Conservation (phyloP, 2,888 invertebrate species). For the Lydus trimaculatus region DNA sequence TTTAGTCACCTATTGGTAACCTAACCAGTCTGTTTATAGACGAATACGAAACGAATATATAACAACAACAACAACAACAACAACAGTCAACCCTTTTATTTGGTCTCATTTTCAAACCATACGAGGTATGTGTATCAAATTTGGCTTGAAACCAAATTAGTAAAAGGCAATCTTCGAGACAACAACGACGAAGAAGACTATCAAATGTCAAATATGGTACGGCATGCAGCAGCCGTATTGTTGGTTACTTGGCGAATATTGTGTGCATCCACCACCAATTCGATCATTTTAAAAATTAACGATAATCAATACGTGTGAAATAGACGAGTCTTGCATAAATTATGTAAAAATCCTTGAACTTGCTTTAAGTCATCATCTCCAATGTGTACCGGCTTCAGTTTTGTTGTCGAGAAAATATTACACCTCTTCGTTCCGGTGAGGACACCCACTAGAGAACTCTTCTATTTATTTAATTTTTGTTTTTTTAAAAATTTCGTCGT, state of each 20-base stretch:
- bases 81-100: conserved; percentile 51
- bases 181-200: conserved; percentile 38
- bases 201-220: conserved; percentile 60
- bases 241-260: conserved; percentile 35
- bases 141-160: conserved; percentile 61
- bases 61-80: conserved; percentile 2
- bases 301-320: too few relatives aligned
- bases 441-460: neutral
- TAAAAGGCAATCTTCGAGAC: conserved; percentile 55
- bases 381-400: too few relatives aligned
- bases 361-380: conserved; percentile 18
- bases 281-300: conserved; percentile 11
- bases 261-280: conserved; percentile 38
- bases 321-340: too few relatives aligned
- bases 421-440: neutral
- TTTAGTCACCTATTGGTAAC: conserved; percentile 4
- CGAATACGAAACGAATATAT: conserved; percentile 1
- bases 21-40: neutral
- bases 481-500: too few relatives aligned
- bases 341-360: conserved; percentile 33
- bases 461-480: neutral
- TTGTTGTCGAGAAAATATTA: too few relatives aligned
- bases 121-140: conserved; percentile 59
- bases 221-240: conserved; percentile 51
- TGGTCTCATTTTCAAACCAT: conserved; percentile 53